Evolutionary conservation across 2,888 invertebrate genomes (phyloP), one percentile per base, ranked within the genome.

Genomic region (Pomacea canaliculata): DNA sequence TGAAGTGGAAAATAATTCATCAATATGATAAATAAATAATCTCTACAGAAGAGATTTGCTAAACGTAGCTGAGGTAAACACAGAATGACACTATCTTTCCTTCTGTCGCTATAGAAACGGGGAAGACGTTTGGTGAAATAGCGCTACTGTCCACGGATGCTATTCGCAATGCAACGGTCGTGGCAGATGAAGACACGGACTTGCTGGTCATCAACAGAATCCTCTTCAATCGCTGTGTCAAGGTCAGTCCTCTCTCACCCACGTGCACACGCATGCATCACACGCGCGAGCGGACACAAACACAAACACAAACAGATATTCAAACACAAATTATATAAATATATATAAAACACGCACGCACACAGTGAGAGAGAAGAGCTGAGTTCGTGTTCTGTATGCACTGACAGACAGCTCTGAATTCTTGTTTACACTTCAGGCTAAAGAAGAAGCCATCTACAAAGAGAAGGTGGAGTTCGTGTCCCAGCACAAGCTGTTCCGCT

Each of bases 111-210:
- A 48, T 78, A 89, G 89, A 85, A 69, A 84, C 85, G 7, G 89
- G 89, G 4, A 86, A 87, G 67, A 85, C 88, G 80, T 90, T 89
- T 73, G 90, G 90, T 0, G 90, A 89, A 81, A 85, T 90, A 19
- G 89, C 89, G 10, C 81, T 90, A 73, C 85, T 90, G 76, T 83
- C 83, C 48, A 85, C 86, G 16, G 86, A 87, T 69, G 80, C 84
- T 10, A 85, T 84, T 0, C 79, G 90, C 10, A 89, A 88, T 73
- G 89, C 89, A 27, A 86, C 86, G n/a, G 87, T 89, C 66, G 85
- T 90, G 19, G 85, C 89, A 0, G 89, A 90, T 80, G 84, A 85
- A 65, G 85, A 85, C 5, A 86, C 85, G 0, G 87, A 89, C 70
- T 82, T 89, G 18, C 81, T 89, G 10, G 83, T 87, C 49, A 86